These are phyloP conservation scores for Anolis apletophallus DNA, from an alignment of 2,797 vertebrate genomes.

Conservation along the genomic window DNA sequence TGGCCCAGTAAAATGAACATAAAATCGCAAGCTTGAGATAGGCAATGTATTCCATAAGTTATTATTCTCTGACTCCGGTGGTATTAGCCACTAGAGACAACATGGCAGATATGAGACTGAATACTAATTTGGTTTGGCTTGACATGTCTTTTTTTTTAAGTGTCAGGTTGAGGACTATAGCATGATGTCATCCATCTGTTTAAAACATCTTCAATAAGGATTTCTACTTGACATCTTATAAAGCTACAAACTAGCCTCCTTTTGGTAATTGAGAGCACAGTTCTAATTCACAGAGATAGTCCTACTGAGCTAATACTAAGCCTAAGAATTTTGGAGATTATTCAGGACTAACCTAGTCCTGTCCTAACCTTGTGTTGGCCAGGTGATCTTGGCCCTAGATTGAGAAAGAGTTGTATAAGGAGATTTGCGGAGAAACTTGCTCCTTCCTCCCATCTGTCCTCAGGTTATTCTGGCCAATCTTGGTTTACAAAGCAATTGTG, in stretches of 20 bases:
- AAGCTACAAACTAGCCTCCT: conserved; percentile 44
- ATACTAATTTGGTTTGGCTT: conserved; percentile 8
- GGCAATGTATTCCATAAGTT: conserved; percentile 44
- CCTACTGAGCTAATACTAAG: too few species aligned
- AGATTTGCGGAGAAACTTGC: too few species aligned
- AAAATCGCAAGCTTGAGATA: conserved; percentile 50
- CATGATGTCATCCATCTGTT: conserved; percentile 46
- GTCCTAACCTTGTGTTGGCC: too few species aligned
- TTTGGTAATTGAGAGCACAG: conserved; percentile 27
- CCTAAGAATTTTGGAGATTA: too few species aligned
- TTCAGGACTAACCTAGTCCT: too few species aligned
- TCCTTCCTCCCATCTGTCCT: too few species aligned
- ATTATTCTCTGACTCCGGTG: conserved; percentile 41
- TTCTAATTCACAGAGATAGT: too few species aligned
- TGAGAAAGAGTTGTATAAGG: too few species aligned
- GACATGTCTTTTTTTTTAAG: conserved; percentile 32
- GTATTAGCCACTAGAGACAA: conserved; percentile 31
- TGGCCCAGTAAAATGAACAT: conserved; percentile 44
- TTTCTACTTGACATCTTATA: conserved; percentile 47
- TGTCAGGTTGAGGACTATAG: conserved; percentile 2
- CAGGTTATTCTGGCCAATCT: too few species aligned
- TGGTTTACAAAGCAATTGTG: too few species aligned
- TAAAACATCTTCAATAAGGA: conserved; percentile 42
- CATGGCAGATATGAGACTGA: conserved; percentile 51
- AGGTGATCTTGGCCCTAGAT: too few species aligned